Conservation (phyloP, 1,140 invertebrate genomes). For the Drosophila ohnishii region DNA sequence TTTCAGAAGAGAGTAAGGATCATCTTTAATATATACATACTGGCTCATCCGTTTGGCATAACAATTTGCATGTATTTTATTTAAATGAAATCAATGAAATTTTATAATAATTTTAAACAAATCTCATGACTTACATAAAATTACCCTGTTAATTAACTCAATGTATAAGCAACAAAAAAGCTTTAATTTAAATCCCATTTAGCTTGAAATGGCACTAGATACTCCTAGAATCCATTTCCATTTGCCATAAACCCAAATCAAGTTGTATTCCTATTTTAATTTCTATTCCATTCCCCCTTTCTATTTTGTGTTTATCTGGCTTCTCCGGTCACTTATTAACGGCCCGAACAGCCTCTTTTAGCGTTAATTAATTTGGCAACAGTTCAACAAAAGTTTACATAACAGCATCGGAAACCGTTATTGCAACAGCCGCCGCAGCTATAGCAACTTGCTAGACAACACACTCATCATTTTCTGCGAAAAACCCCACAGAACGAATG, state of each 20-base stretch:
- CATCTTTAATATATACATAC: too few relatives aligned
- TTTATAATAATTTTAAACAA: too few relatives aligned
- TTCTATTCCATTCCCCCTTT: not conserved
- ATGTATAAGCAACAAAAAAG: not conserved
- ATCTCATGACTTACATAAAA: not conserved
- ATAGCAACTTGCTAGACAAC: slow-evolving; percentile 64
- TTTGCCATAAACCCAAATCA: slow-evolving; percentile 3
- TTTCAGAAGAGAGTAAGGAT: too few relatives aligned
- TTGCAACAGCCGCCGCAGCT: slow-evolving; percentile 41
- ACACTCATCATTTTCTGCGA: slow-evolving; percentile 64
- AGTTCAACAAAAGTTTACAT: slow-evolving; percentile 69
- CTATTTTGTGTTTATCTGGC: not conserved
- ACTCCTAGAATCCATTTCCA: not conserved
- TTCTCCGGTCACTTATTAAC: slow-evolving; percentile 5
- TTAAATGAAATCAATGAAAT: not conserved
- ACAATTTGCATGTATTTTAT: not conserved
- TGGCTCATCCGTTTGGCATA: not conserved
- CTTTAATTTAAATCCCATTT: not conserved
- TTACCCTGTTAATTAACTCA: too few relatives aligned
- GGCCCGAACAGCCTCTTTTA: slow-evolving; percentile 20
- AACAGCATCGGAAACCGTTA: slow-evolving; percentile 65
- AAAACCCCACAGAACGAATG: slow-evolving; percentile 27
- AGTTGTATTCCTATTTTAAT: slow-evolving; percentile 3
- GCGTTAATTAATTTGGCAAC: slow-evolving; percentile 70
- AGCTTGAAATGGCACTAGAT: not conserved